A percentile compares a stretch with the other conserved stretches of the same genome.
phyloP scores from a whole-genome alignment of 2,113 vertebrate species.

The Lipophrys pholis region DNA sequence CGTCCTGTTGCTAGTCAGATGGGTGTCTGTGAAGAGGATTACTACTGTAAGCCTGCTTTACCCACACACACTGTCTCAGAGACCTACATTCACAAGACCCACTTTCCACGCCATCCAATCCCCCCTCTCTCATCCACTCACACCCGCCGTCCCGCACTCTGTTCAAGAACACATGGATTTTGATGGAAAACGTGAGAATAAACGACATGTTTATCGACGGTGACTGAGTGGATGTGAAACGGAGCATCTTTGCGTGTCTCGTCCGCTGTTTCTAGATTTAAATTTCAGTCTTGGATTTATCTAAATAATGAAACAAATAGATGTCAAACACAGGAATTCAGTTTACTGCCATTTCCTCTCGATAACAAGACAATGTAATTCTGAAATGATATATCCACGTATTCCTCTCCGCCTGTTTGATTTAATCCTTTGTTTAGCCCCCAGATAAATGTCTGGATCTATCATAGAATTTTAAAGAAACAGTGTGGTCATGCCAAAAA shows the following conservation, averaged over 20 bases:
- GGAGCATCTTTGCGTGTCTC: neutral
- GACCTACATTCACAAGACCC: slow-evolving; percentile 83
- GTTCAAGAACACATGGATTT: slow-evolving; percentile 12
- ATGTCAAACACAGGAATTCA: neutral
- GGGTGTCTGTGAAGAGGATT: slow-evolving; percentile 85
- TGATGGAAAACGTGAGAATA: slow-evolving; percentile 14
- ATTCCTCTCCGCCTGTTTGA: neutral
- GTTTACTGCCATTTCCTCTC: neutral
- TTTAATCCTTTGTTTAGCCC: too few relatives aligned
- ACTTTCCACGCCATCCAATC: slow-evolving; percentile 68
- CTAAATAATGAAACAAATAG: neutral
- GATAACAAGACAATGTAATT: neutral
- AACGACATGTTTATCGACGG: slow-evolving; percentile 20
- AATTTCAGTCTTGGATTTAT: too few relatives aligned
- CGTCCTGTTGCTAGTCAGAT: slow-evolving; percentile 82
- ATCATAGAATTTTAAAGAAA: neutral
- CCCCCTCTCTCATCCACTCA: neutral
- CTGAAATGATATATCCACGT: slow-evolving; percentile 4
- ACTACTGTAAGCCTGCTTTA: slow-evolving; percentile 84
- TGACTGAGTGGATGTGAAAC: neutral
- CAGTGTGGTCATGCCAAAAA: neutral
- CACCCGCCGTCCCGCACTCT: slow-evolving; percentile 11
- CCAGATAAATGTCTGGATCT: neutral
- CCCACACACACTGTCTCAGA: slow-evolving; percentile 77
- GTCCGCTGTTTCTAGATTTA: too few relatives aligned